Evolutionary conservation across 2,797 vertebrate species (phyloP).

Genomic region (Margarornis squamiger): DNA sequence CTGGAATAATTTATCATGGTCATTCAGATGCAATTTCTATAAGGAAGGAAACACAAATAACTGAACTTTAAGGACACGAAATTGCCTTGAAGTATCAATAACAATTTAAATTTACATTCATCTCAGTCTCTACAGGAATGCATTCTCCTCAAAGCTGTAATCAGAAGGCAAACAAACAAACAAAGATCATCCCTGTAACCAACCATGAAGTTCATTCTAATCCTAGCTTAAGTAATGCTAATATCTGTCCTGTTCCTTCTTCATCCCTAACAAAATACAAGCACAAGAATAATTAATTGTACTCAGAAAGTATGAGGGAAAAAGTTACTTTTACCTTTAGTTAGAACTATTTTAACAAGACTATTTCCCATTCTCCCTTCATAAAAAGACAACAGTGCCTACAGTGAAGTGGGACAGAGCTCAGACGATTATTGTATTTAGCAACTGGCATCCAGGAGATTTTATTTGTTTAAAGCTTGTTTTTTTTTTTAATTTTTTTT

Average conservation of each 20-base stretch:
- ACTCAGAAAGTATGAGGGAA: background rate
- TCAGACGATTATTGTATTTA: background rate
- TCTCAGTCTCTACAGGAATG: background rate
- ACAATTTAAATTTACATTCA: constrained; percentile 5
- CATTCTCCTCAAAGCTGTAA: background rate
- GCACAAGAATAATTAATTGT: background rate
- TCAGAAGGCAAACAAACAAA: background rate
- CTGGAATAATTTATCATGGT: background rate
- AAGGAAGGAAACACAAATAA: constrained; percentile 22
- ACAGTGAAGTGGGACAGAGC: background rate
- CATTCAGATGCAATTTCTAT: constrained; percentile 41
- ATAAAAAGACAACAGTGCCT: background rate
- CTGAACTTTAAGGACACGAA: constrained; percentile 26
- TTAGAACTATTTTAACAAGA: background rate
- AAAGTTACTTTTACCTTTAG: background rate
- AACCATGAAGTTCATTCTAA: background rate
- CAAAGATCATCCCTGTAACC: background rate
- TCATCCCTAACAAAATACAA: background rate
- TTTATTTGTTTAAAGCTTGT: background rate
- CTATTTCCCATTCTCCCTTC: background rate
- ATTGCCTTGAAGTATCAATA: constrained; percentile 25
- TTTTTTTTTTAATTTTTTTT: background rate
- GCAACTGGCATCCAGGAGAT: background rate
- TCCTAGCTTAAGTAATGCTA: background rate
- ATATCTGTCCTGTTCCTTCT: background rate